A percentile compares a stretch with the other conserved stretches of the same genome.
These are phyloP conservation scores for Caradrina clavipalpis DNA, from an alignment of 2,888 invertebrate genomes.

Conservation along the genomic window DNA sequence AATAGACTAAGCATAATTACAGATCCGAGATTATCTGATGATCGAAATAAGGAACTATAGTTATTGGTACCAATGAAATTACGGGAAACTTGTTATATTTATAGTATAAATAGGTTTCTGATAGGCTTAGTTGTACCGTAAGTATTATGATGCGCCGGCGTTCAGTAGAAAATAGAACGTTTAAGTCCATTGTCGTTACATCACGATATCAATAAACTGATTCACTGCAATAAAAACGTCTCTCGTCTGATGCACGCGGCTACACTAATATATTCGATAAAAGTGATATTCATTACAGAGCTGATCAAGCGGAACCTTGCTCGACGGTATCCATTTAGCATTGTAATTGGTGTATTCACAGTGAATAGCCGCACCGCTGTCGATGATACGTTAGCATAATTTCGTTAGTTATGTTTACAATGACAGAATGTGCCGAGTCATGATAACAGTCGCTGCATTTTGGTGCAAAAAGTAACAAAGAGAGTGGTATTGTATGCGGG, in stretches of 20 bases:
- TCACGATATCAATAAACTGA: slow-evolving; percentile 56
- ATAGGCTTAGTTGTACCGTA: slow-evolving; percentile 1
- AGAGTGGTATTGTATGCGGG: slow-evolving; percentile 68
- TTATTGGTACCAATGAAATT: slow-evolving; percentile 39
- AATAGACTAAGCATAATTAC: slow-evolving; percentile 77
- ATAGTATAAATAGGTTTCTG: slow-evolving; percentile 7
- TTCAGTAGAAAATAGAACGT: slow-evolving; percentile 17
- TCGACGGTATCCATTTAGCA: slow-evolving; percentile 70
- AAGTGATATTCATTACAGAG: slow-evolving; percentile 68
- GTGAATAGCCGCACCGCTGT: slow-evolving; percentile 77
- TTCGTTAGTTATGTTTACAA: slow-evolving; percentile 85
- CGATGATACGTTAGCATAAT: slow-evolving; percentile 81
- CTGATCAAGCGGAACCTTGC: slow-evolving; percentile 69
- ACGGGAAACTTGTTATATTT: slow-evolving; percentile 11
- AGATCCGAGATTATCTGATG: slow-evolving; percentile 71
- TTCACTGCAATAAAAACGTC: slow-evolving; percentile 54
- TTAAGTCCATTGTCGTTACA: slow-evolving; percentile 47
- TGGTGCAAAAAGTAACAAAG: slow-evolving; percentile 84
- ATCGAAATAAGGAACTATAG: slow-evolving; percentile 65
- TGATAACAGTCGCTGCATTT: slow-evolving; percentile 81
- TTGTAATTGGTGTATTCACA: slow-evolving; percentile 79
- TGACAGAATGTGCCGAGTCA: slow-evolving; percentile 82
- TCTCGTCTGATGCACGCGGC: slow-evolving; percentile 51
- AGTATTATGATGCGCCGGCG: slow-evolving; percentile 7
- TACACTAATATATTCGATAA: slow-evolving; percentile 65